Conservation (phyloP, 2,113 vertebrate species). For the Scytalopus superciliaris region DNA sequence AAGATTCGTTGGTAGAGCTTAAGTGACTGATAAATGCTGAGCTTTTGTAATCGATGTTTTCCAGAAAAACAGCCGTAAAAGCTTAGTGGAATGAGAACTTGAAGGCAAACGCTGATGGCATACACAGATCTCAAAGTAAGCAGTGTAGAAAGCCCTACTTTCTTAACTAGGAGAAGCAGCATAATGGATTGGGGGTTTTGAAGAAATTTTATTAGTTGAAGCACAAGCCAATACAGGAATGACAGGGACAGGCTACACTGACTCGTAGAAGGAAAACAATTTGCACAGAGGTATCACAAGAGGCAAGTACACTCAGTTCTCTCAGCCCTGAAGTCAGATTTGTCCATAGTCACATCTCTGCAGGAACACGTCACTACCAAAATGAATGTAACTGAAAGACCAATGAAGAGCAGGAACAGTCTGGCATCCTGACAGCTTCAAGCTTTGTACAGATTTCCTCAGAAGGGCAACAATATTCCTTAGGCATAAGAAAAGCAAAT, state of each 20-base stretch:
- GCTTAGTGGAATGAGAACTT: background rate
- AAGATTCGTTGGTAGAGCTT: background rate
- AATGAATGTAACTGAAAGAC: background rate
- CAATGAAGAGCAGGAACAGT: background rate
- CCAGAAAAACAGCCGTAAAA: background rate
- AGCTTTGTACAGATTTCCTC: background rate
- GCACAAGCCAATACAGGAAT: slow-evolving; percentile 40
- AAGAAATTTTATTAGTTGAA: background rate
- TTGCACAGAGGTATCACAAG: background rate
- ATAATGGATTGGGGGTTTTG: background rate
- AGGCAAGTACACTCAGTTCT: background rate
- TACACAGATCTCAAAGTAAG: background rate
- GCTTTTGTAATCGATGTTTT: background rate
- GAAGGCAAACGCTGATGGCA: background rate
- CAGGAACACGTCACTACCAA: background rate
- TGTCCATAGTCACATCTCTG: background rate
- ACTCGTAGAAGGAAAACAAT: background rate
- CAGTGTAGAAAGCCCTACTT: background rate
- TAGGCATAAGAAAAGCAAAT: background rate
- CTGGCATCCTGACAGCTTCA: background rate
- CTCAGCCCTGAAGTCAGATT: background rate
- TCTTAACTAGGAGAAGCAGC: background rate
- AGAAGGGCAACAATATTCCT: background rate
- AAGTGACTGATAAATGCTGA: slow-evolving; percentile 1
- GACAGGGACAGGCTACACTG: background rate